A percentile compares a stretch with the other conserved stretches of the same genome.
Evolutionary conservation across 1,140 invertebrate genomes (phyloP).

Genomic region (Ceratoteleas bidentatus): DNA sequence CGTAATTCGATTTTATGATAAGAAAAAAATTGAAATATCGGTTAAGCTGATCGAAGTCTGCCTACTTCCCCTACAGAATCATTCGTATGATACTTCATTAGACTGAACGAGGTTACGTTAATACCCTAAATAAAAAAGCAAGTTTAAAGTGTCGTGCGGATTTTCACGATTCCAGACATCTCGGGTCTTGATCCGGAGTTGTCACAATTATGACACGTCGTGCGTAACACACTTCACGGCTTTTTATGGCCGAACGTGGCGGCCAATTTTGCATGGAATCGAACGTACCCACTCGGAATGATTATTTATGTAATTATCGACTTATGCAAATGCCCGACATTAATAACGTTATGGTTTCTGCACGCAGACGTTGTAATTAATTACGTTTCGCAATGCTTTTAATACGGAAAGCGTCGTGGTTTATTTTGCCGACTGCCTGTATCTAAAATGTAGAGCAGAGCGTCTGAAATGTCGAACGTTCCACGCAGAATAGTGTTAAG

Average conservation of each 20-base stretch:
- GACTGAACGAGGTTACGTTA: neutral
- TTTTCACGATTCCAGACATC: neutral
- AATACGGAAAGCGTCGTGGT: constrained; percentile 33
- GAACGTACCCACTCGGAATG: constrained; percentile 5
- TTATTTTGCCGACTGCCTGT: too few species aligned
- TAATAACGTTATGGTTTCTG: constrained; percentile 24
- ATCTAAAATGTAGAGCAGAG: too few species aligned
- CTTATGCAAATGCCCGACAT: constrained; percentile 33
- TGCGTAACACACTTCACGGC: constrained; percentile 2
- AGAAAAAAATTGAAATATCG: too few species aligned
- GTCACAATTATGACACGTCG: constrained; percentile 34
- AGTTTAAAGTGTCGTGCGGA: neutral
- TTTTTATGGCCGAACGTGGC: constrained; percentile 14
- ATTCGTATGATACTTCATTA: neutral
- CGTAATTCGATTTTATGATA: too few species aligned
- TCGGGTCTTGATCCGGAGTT: constrained; percentile 25
- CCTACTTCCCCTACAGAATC: too few species aligned
- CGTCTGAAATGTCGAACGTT: too few species aligned
- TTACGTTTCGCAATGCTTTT: constrained; percentile 39
- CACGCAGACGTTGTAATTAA: constrained; percentile 36
- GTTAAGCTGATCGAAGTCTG: too few species aligned
- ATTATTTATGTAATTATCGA: constrained; percentile 52
- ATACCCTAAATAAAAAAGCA: neutral
- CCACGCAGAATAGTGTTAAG: too few species aligned
- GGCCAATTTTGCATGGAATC: constrained; percentile 5